A percentile compares a stretch with the other conserved stretches of the same genome.
Evolutionary conservation across 2,888 invertebrate species (phyloP).

Genomic region (Octonoba sinensis): DNA sequence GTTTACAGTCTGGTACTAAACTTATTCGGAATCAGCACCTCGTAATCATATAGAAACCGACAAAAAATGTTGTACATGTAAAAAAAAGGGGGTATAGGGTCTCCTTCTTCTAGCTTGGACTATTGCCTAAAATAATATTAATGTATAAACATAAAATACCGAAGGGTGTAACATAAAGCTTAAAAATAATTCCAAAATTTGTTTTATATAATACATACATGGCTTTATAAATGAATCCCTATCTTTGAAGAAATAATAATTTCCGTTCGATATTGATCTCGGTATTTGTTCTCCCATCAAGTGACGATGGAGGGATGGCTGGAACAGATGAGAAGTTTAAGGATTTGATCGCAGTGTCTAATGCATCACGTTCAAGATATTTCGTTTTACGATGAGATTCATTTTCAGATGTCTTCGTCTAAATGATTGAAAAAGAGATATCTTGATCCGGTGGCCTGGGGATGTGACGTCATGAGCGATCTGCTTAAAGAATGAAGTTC

Average conservation of each 20-base stretch:
- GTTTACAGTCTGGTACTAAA: too few species aligned
- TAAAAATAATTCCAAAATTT: too few species aligned
- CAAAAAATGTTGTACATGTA: too few species aligned
- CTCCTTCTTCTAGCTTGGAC: too few species aligned
- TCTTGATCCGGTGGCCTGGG: constrained; percentile 48
- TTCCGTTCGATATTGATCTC: constrained; percentile 36
- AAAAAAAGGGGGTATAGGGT: too few species aligned
- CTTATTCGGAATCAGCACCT: too few species aligned
- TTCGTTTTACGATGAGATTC: constrained; percentile 59
- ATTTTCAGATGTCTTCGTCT: constrained; percentile 33
- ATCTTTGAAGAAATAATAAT: constrained; percentile 2
- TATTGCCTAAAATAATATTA: too few species aligned
- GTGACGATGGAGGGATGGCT: constrained; percentile 11
- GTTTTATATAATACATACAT: too few species aligned
- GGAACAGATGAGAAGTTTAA: constrained; percentile 31
- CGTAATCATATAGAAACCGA: too few species aligned
- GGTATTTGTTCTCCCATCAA: constrained; percentile 55
- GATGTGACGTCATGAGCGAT: constrained; percentile 34
- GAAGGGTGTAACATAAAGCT: too few species aligned
- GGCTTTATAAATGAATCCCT: too few species aligned
- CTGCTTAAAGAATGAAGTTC: not conserved
- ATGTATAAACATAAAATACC: too few species aligned
- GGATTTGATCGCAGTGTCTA: constrained; percentile 35
- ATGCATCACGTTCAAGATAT: constrained; percentile 57
- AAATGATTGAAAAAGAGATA: constrained; percentile 37